Evolutionary conservation across 2,113 vertebrate genomes (phyloP).

Genomic region (Bufo gargarizans): DNA sequence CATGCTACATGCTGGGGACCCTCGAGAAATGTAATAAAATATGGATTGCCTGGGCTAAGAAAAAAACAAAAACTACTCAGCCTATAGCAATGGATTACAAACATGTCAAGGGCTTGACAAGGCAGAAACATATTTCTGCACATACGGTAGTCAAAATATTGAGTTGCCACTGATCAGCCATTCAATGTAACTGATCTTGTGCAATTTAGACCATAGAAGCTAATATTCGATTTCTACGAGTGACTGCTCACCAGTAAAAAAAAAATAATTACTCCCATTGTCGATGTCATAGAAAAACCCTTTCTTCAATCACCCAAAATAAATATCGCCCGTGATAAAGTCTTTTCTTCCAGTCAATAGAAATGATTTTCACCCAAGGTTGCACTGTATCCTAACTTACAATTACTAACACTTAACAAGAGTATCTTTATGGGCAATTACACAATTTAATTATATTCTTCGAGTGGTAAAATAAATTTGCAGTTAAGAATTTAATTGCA

Average conservation of each 20-base stretch:
- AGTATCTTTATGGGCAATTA: conserved; percentile 59
- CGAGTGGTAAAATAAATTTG: conserved; percentile 56
- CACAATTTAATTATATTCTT: conserved; percentile 60
- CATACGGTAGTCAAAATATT: background rate
- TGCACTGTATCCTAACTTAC: conserved; percentile 55
- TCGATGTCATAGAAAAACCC: background rate
- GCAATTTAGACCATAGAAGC: background rate
- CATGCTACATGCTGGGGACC: background rate
- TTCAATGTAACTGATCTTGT: background rate
- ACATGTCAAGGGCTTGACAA: background rate
- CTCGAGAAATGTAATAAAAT: background rate
- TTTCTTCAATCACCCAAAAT: background rate
- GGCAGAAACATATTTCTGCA: background rate
- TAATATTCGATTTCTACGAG: background rate
- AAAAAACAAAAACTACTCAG: background rate
- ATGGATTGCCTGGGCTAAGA: background rate
- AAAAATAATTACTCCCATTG: background rate
- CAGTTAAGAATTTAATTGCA: conserved; percentile 58
- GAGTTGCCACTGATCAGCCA: background rate
- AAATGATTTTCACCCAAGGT: conserved; percentile 57
- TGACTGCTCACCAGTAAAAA: background rate
- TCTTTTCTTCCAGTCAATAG: conserved; percentile 40
- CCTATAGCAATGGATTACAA: background rate
- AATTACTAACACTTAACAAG: conserved; percentile 59
- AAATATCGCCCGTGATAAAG: background rate